Conservation (phyloP, 2,113 vertebrate species). For the Bothrops jararaca region DNA sequence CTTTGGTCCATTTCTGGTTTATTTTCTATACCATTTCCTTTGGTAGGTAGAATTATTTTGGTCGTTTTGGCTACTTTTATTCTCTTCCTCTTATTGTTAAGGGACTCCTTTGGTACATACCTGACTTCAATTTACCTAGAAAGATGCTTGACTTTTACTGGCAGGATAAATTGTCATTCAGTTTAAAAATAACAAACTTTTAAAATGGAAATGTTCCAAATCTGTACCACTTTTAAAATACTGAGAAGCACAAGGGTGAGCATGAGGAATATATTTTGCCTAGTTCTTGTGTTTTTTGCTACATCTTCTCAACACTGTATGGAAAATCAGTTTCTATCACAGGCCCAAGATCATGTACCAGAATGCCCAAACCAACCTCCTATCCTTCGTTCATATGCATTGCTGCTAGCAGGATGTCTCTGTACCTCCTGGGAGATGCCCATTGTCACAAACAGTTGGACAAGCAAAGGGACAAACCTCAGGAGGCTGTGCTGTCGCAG, state of each 20-base stretch:
- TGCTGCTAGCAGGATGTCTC: neutral
- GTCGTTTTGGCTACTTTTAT: neutral
- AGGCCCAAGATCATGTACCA: neutral
- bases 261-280: neutral
- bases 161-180: neutral
- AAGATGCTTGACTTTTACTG: neutral
- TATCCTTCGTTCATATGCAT: constrained; percentile 13
- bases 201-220: neutral
- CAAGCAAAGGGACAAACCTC: constrained; percentile 49
- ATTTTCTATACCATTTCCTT: neutral
- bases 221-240: neutral
- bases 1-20: neutral
- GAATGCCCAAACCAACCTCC: constrained; percentile 18
- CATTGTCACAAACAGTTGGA: constrained; percentile 49
- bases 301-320: neutral
- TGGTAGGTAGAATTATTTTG: neutral
- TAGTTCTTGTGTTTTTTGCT: neutral
- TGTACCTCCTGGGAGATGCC: constrained; percentile 42
- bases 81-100: neutral
- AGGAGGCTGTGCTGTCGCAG: constrained; percentile 43
- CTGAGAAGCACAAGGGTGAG: neutral
- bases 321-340: neutral
- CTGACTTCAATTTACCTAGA: neutral
- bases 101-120: neutral
- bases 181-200: neutral